A percentile compares a stretch with the other conserved stretches of the same genome.
Conservation (phyloP, 2,113 vertebrate genomes). For the Carollia perspicillata region DNA sequence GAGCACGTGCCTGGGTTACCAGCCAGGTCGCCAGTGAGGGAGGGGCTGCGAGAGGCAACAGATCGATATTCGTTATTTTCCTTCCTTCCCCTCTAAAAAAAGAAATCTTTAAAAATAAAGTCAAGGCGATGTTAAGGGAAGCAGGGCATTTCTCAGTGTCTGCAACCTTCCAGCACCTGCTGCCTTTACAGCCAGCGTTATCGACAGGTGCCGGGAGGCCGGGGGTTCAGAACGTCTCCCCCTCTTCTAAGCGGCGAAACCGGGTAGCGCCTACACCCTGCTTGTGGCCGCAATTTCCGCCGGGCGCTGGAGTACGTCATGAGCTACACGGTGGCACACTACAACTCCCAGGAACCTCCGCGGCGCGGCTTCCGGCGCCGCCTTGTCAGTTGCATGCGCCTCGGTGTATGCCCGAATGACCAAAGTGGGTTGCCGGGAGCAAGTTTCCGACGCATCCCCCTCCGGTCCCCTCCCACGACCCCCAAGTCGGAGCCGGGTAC, state of each 20-base stretch:
- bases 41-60: too few relatives aligned
- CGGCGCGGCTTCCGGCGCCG: background rate
- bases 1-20: too few relatives aligned
- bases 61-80: too few relatives aligned
- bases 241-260: too few relatives aligned
- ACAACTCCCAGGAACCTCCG: background rate
- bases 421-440: rapidly evolving
- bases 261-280: too few relatives aligned
- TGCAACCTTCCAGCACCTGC: background rate
- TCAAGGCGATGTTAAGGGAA: background rate
- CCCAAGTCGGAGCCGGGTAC: background rate
- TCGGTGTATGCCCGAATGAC: rapidly evolving
- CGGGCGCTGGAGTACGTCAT: background rate
- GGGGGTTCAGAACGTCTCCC: rapidly evolving
- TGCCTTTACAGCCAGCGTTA: rapidly evolving
- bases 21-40: too few relatives aligned
- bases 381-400: rapidly evolving
- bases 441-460: rapidly evolving
- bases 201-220: background rate
- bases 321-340: background rate
- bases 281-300: background rate
- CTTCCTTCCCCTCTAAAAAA: too few relatives aligned
- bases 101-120: background rate
- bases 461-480: background rate
- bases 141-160: background rate